Percentiles rank a stretch among this genome's conserved stretches.
phyloP scores from a whole-genome alignment of 2,888 invertebrate genomes.

The Parnassius smintheus region DNA sequence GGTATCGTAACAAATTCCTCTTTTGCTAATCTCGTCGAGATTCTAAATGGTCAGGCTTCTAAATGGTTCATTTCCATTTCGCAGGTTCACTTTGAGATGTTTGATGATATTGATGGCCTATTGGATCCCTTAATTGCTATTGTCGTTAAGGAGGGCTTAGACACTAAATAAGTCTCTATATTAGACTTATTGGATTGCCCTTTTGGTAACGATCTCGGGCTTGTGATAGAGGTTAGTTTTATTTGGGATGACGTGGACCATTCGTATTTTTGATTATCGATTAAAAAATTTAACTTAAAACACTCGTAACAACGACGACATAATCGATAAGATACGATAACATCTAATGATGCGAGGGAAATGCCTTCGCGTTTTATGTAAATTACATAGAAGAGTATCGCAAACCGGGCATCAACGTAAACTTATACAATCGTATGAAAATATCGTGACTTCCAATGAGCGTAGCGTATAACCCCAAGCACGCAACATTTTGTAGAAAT shows the following conservation, averaged over 20 bases:
- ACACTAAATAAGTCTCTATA: slow-evolving; percentile 82
- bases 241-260: slow-evolving; percentile 81
- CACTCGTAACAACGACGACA: slow-evolving; percentile 22
- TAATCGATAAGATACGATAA: slow-evolving; percentile 13
- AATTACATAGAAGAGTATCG: slow-evolving; percentile 34
- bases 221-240: slow-evolving; percentile 81
- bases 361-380: slow-evolving; percentile 32
- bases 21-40: slow-evolving; percentile 79
- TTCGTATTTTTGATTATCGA: slow-evolving; percentile 83
- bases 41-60: slow-evolving; percentile 77
- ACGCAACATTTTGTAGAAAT: slow-evolving; percentile 62
- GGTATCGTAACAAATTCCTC: slow-evolving; percentile 79
- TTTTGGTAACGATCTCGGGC: slow-evolving; percentile 84
- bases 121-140: slow-evolving; percentile 83
- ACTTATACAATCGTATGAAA: slow-evolving; percentile 41
- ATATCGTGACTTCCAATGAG: slow-evolving; percentile 69
- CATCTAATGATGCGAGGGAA: slow-evolving; percentile 17
- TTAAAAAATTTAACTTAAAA: slow-evolving; percentile 80
- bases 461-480: slow-evolving; percentile 64
- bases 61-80: slow-evolving; percentile 74
- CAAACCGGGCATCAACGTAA: slow-evolving; percentile 29
- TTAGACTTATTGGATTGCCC: slow-evolving; percentile 83
- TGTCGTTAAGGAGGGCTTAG: slow-evolving; percentile 83
- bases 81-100: slow-evolving; percentile 81
- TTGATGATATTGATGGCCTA: slow-evolving; percentile 83